Percentiles rank a stretch among this genome's conserved stretches.
phyloP scores from a whole-genome alignment of 2,797 vertebrate genomes.

The Ceryle rudis region DNA sequence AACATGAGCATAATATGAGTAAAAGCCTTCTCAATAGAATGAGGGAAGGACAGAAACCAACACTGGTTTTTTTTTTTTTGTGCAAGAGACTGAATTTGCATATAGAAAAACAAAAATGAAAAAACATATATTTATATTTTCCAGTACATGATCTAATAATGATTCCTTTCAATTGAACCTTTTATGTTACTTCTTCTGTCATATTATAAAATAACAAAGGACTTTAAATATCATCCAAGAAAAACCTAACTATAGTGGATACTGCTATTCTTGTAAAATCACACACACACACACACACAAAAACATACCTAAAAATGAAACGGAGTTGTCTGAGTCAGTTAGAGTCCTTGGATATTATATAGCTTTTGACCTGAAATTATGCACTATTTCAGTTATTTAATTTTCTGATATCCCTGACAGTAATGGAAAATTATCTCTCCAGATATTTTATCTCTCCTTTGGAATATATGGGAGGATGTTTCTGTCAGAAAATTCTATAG shows the following conservation, averaged over 20 bases:
- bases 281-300: neutral
- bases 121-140: neutral
- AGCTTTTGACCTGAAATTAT: neutral
- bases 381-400: neutral
- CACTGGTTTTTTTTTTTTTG: fast-evolving
- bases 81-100: neutral
- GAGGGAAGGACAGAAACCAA: neutral
- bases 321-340: neutral
- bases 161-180: neutral
- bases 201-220: neutral
- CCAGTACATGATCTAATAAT: neutral
- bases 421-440: neutral
- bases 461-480: neutral
- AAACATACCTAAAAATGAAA: neutral
- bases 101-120: neutral
- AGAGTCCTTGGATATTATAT: neutral
- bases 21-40: neutral
- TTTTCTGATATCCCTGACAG: neutral
- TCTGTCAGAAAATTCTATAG: neutral
- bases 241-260: neutral
- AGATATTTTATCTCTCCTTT: neutral
- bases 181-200: neutral
- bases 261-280: neutral
- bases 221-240: neutral
- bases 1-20: fast-evolving